These are phyloP conservation scores for Diacarnus erythraeanus DNA, from an alignment of 37 sponge, comb jelly and placozoan species.

Conservation along the genomic window DNA sequence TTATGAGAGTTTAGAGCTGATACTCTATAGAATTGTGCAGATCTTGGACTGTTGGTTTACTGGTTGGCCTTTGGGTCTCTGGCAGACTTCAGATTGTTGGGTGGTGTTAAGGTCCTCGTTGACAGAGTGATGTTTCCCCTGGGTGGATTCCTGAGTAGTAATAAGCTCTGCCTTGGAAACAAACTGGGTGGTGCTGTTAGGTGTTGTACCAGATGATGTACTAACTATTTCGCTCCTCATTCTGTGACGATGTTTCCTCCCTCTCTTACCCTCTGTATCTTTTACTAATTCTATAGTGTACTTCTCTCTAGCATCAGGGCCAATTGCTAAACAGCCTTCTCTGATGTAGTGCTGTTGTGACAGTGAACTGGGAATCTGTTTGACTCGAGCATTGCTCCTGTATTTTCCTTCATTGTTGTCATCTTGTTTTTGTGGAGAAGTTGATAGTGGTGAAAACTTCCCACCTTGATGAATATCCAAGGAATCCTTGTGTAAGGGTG, in stretches of 20 bases:
- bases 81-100: no score
- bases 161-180: no score
- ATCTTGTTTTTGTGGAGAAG: not conserved
- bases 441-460: no score
- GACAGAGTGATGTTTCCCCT: no score
- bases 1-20: no score
- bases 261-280: not conserved
- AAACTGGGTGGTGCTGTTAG: no score
- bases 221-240: not conserved
- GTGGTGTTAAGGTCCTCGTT: no score
- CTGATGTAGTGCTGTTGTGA: not conserved
- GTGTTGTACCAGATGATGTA: not conserved
- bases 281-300: constrained; percentile 15
- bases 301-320: constrained; percentile 53
- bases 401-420: no score
- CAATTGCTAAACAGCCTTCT: constrained; percentile 73
- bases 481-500: not conserved
- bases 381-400: not conserved
- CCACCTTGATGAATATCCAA: not conserved
- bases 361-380: not conserved
- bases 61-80: not conserved
- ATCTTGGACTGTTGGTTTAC: not conserved
- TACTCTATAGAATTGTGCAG: not conserved
- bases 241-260: not conserved
- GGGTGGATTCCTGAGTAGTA: no score